Conservation (phyloP, 2,888 invertebrate genomes). For the Stenichneumon culpator region DNA sequence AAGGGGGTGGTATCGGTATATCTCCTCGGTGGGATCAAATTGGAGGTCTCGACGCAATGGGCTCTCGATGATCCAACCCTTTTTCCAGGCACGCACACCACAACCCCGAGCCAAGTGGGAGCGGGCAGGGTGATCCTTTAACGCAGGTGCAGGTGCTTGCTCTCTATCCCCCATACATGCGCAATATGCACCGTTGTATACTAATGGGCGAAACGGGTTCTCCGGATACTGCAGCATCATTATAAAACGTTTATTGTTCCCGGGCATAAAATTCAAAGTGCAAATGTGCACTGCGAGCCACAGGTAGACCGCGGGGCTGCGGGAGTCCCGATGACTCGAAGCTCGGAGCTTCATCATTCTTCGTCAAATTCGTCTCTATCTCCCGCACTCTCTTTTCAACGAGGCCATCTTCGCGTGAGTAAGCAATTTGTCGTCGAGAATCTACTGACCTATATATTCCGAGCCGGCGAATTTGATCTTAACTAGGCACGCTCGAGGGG, state of each 20-base stretch:
- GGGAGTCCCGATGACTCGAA: slow-evolving; percentile 72
- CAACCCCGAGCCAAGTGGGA: slow-evolving; percentile 33
- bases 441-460: slow-evolving; percentile 57
- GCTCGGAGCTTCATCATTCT: slow-evolving; percentile 46
- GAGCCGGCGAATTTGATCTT: slow-evolving; percentile 3
- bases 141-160: slow-evolving; percentile 13
- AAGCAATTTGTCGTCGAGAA: slow-evolving; percentile 46
- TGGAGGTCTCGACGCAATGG: slow-evolving; percentile 72
- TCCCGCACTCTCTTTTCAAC: neutral
- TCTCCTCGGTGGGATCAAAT: slow-evolving; percentile 75
- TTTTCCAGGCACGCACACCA: slow-evolving; percentile 71
- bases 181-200: slow-evolving; percentile 20
- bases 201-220: slow-evolving; percentile 79
- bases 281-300: slow-evolving; percentile 65
- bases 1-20: slow-evolving; percentile 48
- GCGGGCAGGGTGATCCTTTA: slow-evolving; percentile 33
- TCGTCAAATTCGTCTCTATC: slow-evolving; percentile 28
- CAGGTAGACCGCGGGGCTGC: neutral
- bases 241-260: slow-evolving; percentile 78
- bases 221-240: slow-evolving; percentile 77
- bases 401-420: slow-evolving; percentile 16
- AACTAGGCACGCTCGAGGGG: slow-evolving; percentile 24
- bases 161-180: slow-evolving; percentile 4
- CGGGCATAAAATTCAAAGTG: slow-evolving; percentile 75
- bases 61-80: slow-evolving; percentile 73